Evolutionary conservation across 2,888 invertebrate genomes (phyloP).

Genomic region (Heterodera filipjevi): DNA sequence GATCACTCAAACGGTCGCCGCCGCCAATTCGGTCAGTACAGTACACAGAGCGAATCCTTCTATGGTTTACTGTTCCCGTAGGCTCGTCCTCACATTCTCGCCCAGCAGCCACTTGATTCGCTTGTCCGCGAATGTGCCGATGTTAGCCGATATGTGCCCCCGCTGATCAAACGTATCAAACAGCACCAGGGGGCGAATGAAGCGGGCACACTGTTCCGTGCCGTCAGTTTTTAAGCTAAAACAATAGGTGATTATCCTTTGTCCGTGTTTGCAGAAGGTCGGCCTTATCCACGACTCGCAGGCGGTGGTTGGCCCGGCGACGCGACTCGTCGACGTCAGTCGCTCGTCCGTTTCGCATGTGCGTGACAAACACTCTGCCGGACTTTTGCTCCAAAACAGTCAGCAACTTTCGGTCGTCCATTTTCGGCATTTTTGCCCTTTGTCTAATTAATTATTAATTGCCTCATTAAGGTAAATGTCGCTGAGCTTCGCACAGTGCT

Average conservation of each 20-base stretch:
- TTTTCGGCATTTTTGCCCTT: conserved; percentile 41
- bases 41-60: background rate
- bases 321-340: conserved; percentile 77
- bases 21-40: conserved; percentile 78
- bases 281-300: conserved; percentile 56
- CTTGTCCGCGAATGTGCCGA: conserved; percentile 66
- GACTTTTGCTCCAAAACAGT: conserved; percentile 65
- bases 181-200: conserved; percentile 49
- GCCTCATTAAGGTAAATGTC: conserved; percentile 58
- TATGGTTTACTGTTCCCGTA: background rate
- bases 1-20: conserved; percentile 87
- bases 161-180: conserved; percentile 64
- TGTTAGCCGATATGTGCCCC: conserved; percentile 67
- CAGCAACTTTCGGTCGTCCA: conserved; percentile 71
- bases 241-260: background rate
- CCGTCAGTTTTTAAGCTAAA: conserved; percentile 33
- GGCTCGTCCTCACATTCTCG: conserved; percentile 20
- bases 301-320: conserved; percentile 65
- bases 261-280: conserved; percentile 41
- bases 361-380: conserved; percentile 71
- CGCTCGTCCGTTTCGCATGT: conserved; percentile 83
- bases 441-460: background rate
- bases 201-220: conserved; percentile 55
- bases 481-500: conserved; percentile 74
- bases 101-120: conserved; percentile 41